These are phyloP conservation scores for Drosophila suzukii DNA, from an alignment of 1,140 invertebrate genomes.

Conservation along the genomic window DNA sequence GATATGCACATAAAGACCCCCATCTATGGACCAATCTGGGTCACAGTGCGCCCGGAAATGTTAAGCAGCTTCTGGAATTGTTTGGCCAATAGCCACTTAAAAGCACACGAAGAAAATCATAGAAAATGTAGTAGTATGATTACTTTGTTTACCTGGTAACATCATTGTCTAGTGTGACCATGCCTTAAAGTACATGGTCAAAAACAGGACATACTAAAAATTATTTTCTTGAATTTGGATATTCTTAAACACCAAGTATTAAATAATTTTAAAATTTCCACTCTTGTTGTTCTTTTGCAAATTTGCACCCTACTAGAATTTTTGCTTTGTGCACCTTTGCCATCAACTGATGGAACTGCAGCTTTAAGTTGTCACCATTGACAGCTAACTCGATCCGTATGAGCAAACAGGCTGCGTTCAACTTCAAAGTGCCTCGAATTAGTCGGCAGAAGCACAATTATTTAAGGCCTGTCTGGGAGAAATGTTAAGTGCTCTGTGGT, in stretches of 20 bases:
- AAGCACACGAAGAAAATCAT: not conserved
- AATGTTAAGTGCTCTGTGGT: constrained; percentile 59
- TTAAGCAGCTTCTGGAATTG: constrained; percentile 13
- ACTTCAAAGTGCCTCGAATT: constrained; percentile 47
- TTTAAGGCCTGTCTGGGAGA: constrained; percentile 41
- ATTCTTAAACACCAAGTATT: too few species aligned
- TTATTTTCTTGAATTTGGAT: too few species aligned
- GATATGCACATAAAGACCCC: constrained; percentile 15
- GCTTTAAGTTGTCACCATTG: constrained; percentile 41
- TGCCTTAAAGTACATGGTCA: too few species aligned
- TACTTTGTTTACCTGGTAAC: too few species aligned
- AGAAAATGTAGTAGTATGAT: too few species aligned
- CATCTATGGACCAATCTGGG: constrained; percentile 21
- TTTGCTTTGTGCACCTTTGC: constrained; percentile 1
- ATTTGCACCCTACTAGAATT: too few species aligned
- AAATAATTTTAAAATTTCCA: not conserved
- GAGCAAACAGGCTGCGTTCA: constrained; percentile 26
- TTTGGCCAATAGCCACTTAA: constrained; percentile 13
- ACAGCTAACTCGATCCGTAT: constrained; percentile 19
- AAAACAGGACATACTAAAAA: too few species aligned
- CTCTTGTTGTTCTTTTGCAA: too few species aligned
- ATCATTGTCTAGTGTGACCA: too few species aligned
- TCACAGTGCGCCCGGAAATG: constrained; percentile 28
- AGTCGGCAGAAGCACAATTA: constrained; percentile 38
- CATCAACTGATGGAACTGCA: constrained; percentile 14